Percentiles rank a stretch among this genome's conserved stretches.
Evolutionary conservation across 2,797 vertebrate species (phyloP).

Genomic region (Todus mexicanus): DNA sequence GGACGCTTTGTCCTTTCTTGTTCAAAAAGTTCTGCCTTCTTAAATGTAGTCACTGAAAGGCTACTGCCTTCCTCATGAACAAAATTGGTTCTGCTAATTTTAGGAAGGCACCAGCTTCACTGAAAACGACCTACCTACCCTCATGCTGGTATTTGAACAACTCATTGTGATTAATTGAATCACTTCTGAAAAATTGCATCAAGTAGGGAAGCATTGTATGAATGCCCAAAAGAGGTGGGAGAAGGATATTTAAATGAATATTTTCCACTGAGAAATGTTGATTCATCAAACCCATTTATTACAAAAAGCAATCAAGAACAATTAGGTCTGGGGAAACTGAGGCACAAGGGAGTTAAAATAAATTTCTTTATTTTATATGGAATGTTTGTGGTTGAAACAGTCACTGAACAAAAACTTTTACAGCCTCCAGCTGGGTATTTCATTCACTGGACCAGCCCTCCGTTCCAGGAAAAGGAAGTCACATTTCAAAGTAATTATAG

Average conservation of each 20-base stretch:
- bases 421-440: slow-evolving; percentile 46
- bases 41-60: not conserved
- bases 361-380: not conserved
- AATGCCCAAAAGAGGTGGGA: not conserved
- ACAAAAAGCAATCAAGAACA: not conserved
- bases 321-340: slow-evolving; percentile 44
- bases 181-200: not conserved
- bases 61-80: not conserved
- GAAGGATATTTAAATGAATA: not conserved
- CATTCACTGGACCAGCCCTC: slow-evolving; percentile 9
- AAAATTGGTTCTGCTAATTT: not conserved
- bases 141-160: not conserved
- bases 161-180: not conserved
- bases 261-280: not conserved
- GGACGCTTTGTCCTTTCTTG: not conserved
- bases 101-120: not conserved
- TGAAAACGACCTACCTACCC: not conserved
- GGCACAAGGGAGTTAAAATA: slow-evolving; percentile 6
- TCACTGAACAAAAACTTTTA: slow-evolving; percentile 27
- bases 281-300: not conserved
- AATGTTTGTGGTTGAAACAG: slow-evolving; percentile 1
- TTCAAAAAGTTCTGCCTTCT: not conserved
- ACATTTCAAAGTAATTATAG: slow-evolving; percentile 57
- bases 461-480: slow-evolving; percentile 66
- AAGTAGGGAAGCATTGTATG: not conserved